These are phyloP conservation scores for Bombycilla garrulus DNA, from an alignment of 2,113 vertebrate genomes.

Conservation along the genomic window DNA sequence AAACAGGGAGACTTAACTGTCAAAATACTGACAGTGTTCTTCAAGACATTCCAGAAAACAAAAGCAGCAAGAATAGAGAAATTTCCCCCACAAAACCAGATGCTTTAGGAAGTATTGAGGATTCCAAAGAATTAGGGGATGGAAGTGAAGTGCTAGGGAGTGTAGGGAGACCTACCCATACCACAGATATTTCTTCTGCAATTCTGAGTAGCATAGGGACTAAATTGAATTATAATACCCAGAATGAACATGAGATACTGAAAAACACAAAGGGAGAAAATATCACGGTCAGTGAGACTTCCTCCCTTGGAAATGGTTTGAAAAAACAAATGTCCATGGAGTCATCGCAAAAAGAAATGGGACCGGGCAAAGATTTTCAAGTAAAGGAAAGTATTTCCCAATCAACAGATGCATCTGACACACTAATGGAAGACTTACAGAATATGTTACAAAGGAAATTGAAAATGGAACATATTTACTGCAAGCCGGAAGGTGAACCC, in stretches of 20 bases:
- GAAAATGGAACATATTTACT: not conserved
- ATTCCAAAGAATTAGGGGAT: not conserved
- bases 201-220: not conserved
- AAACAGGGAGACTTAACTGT: not conserved
- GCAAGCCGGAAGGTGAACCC: slow-evolving; percentile 28
- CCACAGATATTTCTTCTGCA: not conserved
- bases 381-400: not conserved
- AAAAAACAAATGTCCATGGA: not conserved
- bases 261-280: not conserved
- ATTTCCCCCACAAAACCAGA: not conserved
- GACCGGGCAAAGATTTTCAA: not conserved
- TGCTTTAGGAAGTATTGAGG: not conserved
- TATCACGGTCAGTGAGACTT: not conserved
- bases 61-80: not conserved
- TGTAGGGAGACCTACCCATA: not conserved
- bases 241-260: not conserved
- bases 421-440: not conserved
- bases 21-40: not conserved
- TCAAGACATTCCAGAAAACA: not conserved
- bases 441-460: slow-evolving; percentile 21
- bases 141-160: not conserved
- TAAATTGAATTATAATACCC: not conserved
- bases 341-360: not conserved
- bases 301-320: not conserved
- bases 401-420: not conserved